Evolutionary conservation across 2,113 vertebrate genomes (phyloP).

Genomic region (Mystacornis crossleyi): DNA sequence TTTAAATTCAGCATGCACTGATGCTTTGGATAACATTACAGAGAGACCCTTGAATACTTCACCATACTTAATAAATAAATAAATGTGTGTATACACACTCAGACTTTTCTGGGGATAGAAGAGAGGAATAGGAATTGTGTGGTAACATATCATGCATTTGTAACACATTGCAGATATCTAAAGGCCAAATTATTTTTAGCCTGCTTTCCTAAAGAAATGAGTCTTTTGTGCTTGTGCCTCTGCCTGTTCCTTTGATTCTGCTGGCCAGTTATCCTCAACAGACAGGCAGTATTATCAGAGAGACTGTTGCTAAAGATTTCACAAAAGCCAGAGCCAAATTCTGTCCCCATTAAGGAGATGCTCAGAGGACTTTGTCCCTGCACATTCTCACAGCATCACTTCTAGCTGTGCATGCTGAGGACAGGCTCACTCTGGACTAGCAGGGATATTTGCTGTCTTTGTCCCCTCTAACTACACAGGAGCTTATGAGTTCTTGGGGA

Average conservation of each 20-base stretch:
- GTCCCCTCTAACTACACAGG: background rate
- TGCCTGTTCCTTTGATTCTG: background rate
- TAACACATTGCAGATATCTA: background rate
- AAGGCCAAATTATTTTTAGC: conserved; percentile 29
- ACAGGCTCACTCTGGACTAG: background rate
- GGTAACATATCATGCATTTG: background rate
- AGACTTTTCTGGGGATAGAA: background rate
- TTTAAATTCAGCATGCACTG: background rate
- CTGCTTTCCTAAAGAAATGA: background rate
- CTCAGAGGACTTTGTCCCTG: background rate
- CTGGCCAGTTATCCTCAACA: background rate
- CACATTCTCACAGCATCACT: background rate
- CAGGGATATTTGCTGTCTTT: background rate
- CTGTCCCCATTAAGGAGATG: background rate
- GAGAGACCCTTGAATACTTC: background rate
- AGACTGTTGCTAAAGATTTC: background rate
- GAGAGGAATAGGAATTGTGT: background rate
- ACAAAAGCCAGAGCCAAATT: background rate
- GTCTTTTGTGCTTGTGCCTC: background rate
- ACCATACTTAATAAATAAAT: background rate
- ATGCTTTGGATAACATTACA: background rate
- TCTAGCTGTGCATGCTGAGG: background rate
- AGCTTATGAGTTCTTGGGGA: background rate
- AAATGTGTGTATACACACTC: background rate
- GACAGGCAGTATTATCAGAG: background rate